These are phyloP conservation scores for Tragelaphus strepsiceros DNA, from an alignment of 2,113 vertebrate genomes.

Conservation along the genomic window DNA sequence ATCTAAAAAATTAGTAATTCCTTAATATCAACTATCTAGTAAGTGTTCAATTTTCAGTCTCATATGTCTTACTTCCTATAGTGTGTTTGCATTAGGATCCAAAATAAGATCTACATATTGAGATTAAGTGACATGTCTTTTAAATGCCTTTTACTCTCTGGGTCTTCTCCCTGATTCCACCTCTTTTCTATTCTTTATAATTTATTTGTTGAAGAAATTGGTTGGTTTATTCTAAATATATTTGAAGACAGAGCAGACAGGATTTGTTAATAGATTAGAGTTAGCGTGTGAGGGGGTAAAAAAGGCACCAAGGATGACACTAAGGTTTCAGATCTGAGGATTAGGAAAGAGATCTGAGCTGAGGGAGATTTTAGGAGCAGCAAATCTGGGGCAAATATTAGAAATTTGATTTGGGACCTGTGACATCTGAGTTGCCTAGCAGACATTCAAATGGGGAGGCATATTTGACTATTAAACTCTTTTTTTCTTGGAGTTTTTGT, in stretches of 20 bases:
- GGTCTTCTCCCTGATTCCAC: background rate
- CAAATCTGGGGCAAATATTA: background rate
- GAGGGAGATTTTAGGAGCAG: background rate
- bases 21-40: background rate
- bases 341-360: background rate
- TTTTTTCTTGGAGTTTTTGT: background rate
- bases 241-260: background rate
- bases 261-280: background rate
- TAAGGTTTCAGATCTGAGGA: background rate
- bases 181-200: background rate
- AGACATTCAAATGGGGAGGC: background rate
- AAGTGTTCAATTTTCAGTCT: background rate
- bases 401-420: background rate
- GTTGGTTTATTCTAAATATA: background rate
- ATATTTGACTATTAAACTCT: slow-evolving; percentile 6
- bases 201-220: background rate
- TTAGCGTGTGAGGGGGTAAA: background rate
- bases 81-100: background rate
- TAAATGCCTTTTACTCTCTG: background rate
- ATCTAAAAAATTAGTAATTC: background rate
- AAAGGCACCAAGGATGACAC: background rate
- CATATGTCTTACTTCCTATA: background rate
- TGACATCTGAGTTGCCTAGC: background rate
- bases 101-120: background rate
- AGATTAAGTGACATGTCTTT: background rate